Evolutionary conservation across 2,113 vertebrate genomes (phyloP).

Genomic region (Chitala chitala): DNA sequence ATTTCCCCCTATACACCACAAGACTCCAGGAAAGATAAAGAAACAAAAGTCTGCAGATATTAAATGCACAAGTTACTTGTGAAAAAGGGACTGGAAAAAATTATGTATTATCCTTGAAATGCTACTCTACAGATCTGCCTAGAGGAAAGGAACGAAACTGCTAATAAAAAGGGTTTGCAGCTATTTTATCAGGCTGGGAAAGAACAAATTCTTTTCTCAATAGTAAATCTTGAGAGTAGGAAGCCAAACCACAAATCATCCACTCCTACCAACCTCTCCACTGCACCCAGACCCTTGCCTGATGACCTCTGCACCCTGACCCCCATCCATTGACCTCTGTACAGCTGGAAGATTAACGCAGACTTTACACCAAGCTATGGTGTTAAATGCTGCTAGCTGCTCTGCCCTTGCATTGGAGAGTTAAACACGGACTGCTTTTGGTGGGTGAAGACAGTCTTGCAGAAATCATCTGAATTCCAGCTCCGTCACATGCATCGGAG

Average conservation of each 20-base stretch:
- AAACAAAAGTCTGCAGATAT: neutral
- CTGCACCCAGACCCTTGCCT: no score
- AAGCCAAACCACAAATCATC: no score
- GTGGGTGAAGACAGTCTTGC: neutral
- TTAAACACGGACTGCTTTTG: no score
- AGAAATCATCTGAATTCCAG: neutral
- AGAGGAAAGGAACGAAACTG: neutral
- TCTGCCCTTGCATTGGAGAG: neutral
- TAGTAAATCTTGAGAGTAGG: no score
- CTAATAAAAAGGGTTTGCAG: no score
- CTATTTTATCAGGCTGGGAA: no score
- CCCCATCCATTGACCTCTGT: no score
- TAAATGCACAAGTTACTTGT: neutral
- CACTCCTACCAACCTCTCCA: no score
- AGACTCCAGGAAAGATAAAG: conserved; percentile 5
- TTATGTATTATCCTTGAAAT: neutral
- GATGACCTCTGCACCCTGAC: no score
- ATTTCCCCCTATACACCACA: neutral
- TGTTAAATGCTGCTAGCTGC: neutral
- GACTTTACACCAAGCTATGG: neutral
- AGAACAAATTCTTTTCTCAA: no score
- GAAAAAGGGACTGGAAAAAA: neutral
- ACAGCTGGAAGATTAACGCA: no score
- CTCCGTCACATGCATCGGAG: neutral
- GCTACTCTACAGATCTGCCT: neutral